phyloP scores from a whole-genome alignment of 2,797 vertebrate genomes.

The Rousettus madagascariensis region DNA sequence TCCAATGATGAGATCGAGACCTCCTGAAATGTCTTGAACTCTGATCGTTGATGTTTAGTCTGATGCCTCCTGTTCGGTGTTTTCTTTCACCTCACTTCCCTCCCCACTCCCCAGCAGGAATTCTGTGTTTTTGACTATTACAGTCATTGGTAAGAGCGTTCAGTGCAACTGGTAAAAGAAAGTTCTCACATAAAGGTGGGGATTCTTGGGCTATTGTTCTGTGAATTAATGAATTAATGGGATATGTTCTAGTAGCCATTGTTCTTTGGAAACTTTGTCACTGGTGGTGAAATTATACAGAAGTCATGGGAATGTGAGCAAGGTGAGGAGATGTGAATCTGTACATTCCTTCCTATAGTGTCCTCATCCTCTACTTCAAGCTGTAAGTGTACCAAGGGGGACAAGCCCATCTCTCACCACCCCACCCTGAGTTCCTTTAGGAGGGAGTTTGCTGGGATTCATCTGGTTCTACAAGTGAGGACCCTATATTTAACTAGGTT shows the following conservation, averaged over 20 bases:
- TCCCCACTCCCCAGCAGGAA: not conserved
- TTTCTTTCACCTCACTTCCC: not conserved
- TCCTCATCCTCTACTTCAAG: not conserved
- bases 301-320: not conserved
- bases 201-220: not conserved
- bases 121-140: not conserved
- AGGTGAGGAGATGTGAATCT: not conserved
- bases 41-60: not conserved
- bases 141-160: not conserved
- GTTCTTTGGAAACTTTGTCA: constrained; percentile 22
- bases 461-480: not conserved
- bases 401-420: fast-evolving
- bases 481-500: not conserved
- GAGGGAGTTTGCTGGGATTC: not conserved
- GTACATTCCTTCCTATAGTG: not conserved
- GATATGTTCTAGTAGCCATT: not conserved
- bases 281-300: not conserved
- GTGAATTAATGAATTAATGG: not conserved
- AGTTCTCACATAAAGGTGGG: not conserved
- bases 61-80: not conserved
- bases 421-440: not conserved
- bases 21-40: not conserved
- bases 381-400: not conserved
- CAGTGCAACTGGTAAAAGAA: not conserved
- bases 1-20: not conserved